A percentile compares a stretch with the other conserved stretches of the same genome.
Conservation (phyloP, 2,113 vertebrate genomes). For the Riparia riparia region DNA sequence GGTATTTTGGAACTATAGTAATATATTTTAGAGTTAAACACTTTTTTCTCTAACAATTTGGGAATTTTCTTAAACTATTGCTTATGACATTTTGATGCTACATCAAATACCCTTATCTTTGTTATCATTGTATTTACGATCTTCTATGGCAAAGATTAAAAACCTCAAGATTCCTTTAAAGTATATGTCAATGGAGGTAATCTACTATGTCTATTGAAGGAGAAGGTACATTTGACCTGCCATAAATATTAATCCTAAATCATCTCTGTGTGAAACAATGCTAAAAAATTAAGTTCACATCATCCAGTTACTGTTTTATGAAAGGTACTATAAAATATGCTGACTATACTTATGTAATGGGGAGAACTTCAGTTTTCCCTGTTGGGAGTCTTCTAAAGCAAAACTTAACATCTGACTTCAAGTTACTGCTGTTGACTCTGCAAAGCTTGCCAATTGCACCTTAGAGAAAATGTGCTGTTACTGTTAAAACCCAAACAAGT, state of each 20-base stretch:
- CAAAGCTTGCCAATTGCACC: neutral
- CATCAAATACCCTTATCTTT: neutral
- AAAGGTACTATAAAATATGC: neutral
- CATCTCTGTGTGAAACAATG: neutral
- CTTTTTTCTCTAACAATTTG: neutral
- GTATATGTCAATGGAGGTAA: neutral
- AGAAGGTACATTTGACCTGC: neutral
- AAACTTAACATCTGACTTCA: neutral
- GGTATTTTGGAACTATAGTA: neutral
- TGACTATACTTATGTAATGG: neutral
- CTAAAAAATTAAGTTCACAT: neutral
- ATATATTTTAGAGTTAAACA: neutral
- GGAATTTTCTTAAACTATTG: neutral
- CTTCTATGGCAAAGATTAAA: neutral
- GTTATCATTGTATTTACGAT: neutral
- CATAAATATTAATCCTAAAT: neutral
- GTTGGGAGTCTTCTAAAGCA: neutral
- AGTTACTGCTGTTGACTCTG: neutral
- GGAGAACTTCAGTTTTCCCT: neutral
- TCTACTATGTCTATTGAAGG: accelerated
- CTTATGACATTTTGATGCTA: neutral
- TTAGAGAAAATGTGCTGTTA: neutral
- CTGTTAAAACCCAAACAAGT: neutral
- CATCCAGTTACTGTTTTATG: neutral
- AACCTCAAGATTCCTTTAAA: neutral